Conservation (phyloP, 2,113 vertebrate genomes). For the Trichechus manatus region DNA sequence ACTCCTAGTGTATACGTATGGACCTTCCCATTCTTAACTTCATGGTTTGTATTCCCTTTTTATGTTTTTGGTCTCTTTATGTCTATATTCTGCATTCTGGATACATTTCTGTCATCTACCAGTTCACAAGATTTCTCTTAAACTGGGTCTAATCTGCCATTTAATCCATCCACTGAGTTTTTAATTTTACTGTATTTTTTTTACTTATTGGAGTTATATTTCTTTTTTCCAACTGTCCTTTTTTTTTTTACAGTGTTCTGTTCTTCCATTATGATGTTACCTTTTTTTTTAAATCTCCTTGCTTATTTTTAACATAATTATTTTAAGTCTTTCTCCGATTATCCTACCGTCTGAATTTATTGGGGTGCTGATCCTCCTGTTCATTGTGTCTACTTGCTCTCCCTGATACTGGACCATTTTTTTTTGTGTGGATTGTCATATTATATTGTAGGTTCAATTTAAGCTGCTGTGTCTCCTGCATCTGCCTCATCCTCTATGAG, state of each 20-base stretch:
- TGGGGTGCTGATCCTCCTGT: not conserved
- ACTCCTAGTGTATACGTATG: fast-evolving
- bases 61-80: not conserved
- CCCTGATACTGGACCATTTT: not conserved
- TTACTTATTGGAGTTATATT: not conserved
- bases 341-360: not conserved
- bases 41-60: not conserved
- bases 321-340: not conserved
- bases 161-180: not conserved
- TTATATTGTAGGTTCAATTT: not conserved
- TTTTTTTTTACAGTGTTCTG: not conserved
- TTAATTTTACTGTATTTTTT: not conserved
- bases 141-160: not conserved
- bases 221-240: not conserved
- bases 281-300: not conserved
- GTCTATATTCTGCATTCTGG: not conserved
- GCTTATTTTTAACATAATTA: not conserved
- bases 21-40: not conserved
- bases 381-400: not conserved
- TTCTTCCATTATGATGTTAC: not conserved
- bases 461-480: not conserved
- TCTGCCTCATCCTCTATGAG: not conserved
- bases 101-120: not conserved
- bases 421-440: not conserved
- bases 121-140: not conserved